Base-by-base conservation (phyloP, 2,797 vertebrate genomes). In the Tokudaia tokunoshimensis region DNA sequence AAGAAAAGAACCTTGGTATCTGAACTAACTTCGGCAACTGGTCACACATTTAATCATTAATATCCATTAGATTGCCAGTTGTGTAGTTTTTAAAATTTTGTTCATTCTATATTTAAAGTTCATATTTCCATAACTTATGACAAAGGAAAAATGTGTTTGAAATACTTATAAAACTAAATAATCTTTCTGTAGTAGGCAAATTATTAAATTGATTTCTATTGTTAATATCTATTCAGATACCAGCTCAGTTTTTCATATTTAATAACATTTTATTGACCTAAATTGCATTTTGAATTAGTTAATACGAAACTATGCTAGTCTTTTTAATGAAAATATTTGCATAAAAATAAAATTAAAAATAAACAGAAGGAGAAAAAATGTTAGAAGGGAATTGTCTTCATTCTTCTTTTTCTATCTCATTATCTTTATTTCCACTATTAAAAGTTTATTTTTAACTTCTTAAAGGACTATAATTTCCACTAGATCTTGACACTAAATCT, bases 121-220 rank as follows among this genome's bases (percentile, higher is more conserved):
- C 1, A 0, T 70, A 31, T 72, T 96, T 94, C 6, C 72, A 24
- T 85, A 24, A n/a, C 31, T 81, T 91, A 80, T 74, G 19, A 41
- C 52, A 12, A 55, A 80, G 47, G 15, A 84, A 67, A 59, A 93
- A 79, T 24, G 0, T 34, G 82, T 63, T 93, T 92, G 19, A 95
- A 84, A 34, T 67, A 79, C 79, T 75, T 65, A 14, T 15, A 34
- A 75, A 85, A 78, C 34, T 70, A 65, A 70, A 61, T 10, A 83
- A 4, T 6, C 12, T n/a, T 55, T 74, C n/a, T 3, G 91, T 81
- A 70, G 94, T 67, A 92, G 5, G 3, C 1, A 72, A 93, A 74
- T 79, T 91, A 74, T 74, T 89, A 91, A 86, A 79, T 84, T 86
- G 10, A 89, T 52, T 93, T 93, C n/a, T 83, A 17, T 67, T 44